Percentiles rank a stretch among this genome's conserved stretches.
phyloP scores from a whole-genome alignment of 1,140 invertebrate species.

The Lordiphosa collinella region DNA sequence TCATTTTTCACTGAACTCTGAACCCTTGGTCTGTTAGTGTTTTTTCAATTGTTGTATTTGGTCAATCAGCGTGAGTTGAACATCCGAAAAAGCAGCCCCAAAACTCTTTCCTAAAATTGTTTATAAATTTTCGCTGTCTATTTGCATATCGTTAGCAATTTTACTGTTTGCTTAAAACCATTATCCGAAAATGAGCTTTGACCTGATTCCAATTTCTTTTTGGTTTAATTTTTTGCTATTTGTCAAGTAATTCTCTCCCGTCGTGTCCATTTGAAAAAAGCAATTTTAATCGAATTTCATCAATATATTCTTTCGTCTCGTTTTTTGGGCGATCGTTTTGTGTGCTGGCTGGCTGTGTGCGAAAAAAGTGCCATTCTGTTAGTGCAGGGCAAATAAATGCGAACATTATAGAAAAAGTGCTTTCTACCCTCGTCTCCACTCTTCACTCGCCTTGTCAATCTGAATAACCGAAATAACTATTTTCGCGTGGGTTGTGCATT shows the following conservation, averaged over 20 bases:
- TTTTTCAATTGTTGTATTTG: no score
- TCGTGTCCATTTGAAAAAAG: no score
- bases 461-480: conserved; percentile 33
- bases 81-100: no score
- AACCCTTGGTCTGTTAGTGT: no score
- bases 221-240: not conserved
- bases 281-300: no score
- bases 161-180: not conserved
- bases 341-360: no score
- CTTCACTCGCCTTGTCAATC: not conserved
- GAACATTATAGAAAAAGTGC: not conserved
- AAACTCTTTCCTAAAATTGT: no score
- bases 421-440: not conserved
- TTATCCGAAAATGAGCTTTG: no score
- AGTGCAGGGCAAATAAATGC: conserved; percentile 2
- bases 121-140: not conserved
- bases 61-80: no score
- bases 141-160: not conserved
- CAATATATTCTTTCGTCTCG: no score
- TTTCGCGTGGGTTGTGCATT: conserved; percentile 20
- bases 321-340: not conserved
- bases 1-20: no score
- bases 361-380: not conserved
- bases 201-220: not conserved
- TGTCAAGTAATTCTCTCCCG: no score